Conservation (phyloP, 2,797 vertebrate genomes). For the Ambastaia sidthimunki region DNA sequence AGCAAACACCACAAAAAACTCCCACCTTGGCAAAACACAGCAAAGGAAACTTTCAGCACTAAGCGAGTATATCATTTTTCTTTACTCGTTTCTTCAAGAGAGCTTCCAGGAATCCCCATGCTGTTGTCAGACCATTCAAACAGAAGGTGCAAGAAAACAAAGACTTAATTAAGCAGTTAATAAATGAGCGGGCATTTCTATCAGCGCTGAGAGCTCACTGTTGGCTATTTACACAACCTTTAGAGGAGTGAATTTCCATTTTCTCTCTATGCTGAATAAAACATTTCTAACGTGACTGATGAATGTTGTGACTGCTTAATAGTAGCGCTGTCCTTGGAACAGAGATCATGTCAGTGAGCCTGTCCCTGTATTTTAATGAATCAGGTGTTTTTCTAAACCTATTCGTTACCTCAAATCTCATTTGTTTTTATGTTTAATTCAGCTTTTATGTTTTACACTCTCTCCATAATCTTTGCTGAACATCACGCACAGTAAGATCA, state of each 20-base stretch:
- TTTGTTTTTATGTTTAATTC: not conserved
- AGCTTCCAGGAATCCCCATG: slow-evolving; percentile 7
- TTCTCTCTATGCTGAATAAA: slow-evolving; percentile 38
- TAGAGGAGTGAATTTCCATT: slow-evolving; percentile 41
- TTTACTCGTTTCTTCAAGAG: not conserved
- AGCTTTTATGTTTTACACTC: not conserved
- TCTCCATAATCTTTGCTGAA: not conserved
- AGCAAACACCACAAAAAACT: no score
- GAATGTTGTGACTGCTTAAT: slow-evolving; percentile 52
- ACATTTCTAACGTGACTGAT: slow-evolving; percentile 55
- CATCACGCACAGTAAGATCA: not conserved
- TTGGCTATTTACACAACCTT: slow-evolving; percentile 52
- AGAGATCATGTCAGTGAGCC: slow-evolving; percentile 30
- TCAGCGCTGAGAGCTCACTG: slow-evolving; percentile 39
- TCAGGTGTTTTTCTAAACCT: not conserved
- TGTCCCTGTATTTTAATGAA: slow-evolving; percentile 43
- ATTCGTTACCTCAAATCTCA: not conserved
- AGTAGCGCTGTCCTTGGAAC: slow-evolving; percentile 51
- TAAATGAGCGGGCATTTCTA: slow-evolving; percentile 42
- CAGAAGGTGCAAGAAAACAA: not conserved
- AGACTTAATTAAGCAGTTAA: slow-evolving; percentile 44
- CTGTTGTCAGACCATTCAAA: slow-evolving; percentile 16
- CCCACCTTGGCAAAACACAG: not conserved
- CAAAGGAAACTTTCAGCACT: not conserved
- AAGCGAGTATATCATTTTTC: not conserved